Evolutionary conservation across 2,888 invertebrate species (phyloP).

Genomic region (Rotaria sp.): DNA sequence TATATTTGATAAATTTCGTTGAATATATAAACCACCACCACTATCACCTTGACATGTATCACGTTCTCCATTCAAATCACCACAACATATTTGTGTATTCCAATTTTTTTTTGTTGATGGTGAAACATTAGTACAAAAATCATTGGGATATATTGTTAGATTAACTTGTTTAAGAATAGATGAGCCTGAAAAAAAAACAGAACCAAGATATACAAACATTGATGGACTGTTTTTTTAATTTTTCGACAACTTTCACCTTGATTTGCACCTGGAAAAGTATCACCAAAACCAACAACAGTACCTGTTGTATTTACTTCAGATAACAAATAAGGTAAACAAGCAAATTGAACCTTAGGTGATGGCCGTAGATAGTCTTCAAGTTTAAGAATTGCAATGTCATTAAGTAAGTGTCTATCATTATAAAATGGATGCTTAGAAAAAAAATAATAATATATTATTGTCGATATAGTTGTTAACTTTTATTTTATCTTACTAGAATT

Average conservation of each 20-base stretch:
- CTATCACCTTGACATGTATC: slow-evolving; percentile 40
- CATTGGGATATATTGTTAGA: slow-evolving; percentile 22
- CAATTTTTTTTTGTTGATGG: slow-evolving; percentile 29
- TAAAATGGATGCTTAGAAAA: slow-evolving; percentile 26
- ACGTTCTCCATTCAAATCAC: slow-evolving; percentile 32
- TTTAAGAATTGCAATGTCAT: slow-evolving; percentile 35
- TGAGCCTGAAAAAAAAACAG: neutral
- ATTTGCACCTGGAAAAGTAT: neutral
- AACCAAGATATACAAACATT: neutral
- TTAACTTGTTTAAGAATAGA: slow-evolving; percentile 14
- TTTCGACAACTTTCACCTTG: neutral
- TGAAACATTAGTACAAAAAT: slow-evolving; percentile 27
- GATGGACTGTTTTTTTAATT: neutral
- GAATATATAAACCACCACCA: slow-evolving; percentile 34
- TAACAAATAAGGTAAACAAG: slow-evolving; percentile 32
- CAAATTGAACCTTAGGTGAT: slow-evolving; percentile 22
- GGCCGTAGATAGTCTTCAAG: slow-evolving; percentile 20
- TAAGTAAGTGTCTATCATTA: slow-evolving; percentile 7
- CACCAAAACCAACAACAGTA: neutral
- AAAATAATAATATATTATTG: neutral
- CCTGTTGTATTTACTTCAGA: neutral
- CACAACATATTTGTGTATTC: slow-evolving; percentile 37
- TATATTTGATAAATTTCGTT: neutral
- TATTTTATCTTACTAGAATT: neutral
- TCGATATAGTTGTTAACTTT: neutral